Base-by-base conservation (phyloP, 2,113 vertebrate species). In the Lepus timidus region DNA sequence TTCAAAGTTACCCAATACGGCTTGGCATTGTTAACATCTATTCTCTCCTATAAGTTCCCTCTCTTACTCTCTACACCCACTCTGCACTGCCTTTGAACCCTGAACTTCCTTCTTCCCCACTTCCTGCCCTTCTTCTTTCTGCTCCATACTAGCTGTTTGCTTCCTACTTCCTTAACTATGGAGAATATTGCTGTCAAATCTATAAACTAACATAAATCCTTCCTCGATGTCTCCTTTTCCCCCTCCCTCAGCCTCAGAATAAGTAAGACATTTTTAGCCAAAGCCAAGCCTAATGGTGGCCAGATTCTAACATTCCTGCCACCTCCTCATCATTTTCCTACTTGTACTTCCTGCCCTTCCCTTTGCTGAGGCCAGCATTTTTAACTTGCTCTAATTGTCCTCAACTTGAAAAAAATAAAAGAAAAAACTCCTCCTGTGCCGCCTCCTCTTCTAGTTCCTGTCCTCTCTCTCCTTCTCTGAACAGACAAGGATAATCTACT, bases 291-390 rank as follows among this genome's bases (percentile, higher is more conserved):
- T 36, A 1, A 0, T 0, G 9, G 3, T 4, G 2, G 8, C 9
- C 44, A 93, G 31, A 70, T 23, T 71, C 33, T 80, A 68, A 55
- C 13, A 61, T 83, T 80, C n/a, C 70, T 87, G 85, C 76, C 36
- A 31, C 75, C 9, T 90, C 23, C 9, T 90, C 23, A 6, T 9
- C 64, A 44, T 51, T 25, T 11, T 19, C 3, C 51, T 19, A 49
- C 5, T 62, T 84, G 36, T 14, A 58, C 58, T 90, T 58, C 84
- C 52, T 75, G 51, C 10, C 61, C 10, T 65, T 74, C 64, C 80
- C 14, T 62, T 95, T 49, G 93, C 88, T 68, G 25, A 93, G 80
- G 39, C n/a, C 55, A 85, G 44, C 33, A 85, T 67, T 89, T 58
- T 95, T 49, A 80, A 88, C 27, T 78, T 78, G 62, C 36, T 91